Evolutionary conservation across 30 jellyfish, hydroid and myxozoan species (phyloP), one percentile per base, ranked within the genome.

Genomic region (Catostylus mosaicus): DNA sequence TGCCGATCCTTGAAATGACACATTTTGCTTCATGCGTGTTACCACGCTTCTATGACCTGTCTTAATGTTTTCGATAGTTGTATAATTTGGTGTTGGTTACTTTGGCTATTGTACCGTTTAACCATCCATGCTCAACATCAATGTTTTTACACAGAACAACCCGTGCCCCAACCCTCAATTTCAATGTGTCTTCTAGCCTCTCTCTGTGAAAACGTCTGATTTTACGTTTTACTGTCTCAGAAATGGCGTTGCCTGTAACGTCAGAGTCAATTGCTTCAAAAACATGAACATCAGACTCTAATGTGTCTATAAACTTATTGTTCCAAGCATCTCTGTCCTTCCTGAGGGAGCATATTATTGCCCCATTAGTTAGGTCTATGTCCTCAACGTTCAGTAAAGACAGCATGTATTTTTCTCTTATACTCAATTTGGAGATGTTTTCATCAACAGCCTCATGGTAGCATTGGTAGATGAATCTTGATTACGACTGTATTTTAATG

Each of bases 311-410:
- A 26, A 0, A 57, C 22, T 30, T 16, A 10, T 1, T 29, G 35
- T 4, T 65, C 77, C 77, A 64, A 7, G 30, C 51, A 32, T 29
- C 34, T 29, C 51, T 7, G 12, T 64, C 77, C 26, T 64, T 64
- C 34, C 77, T 64, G 54, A 64, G 23, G 14, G 77, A 64, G 34
- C 77, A 64, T 3, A 19, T 64, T 24, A 64, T 64, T 64, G 51
- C 77, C 12, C 27, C 7, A 33, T 29, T 64, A 6, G 30, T 22
- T 6, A 10, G 5, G 26, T 64, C 77, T 6, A 64, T 24, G 48
- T 29, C n/a, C n/a, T n/a, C n/a, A n/a, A n/a, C n/a, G n/a, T n/a
- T n/a, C n/a, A n/a, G n/a, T n/a, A n/a, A n/a, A n/a, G n/a, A n/a
- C n/a, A n/a, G n/a, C n/a, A n/a, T n/a, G n/a, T n/a, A n/a, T n/a